These are phyloP conservation scores for mouse (Mus musculus) DNA, from an alignment of 2,113 vertebrate species.

Conservation along the genomic window GRCm39 chr14:62478501-62479000, in stretches of 20 bases:
- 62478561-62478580: background rate
- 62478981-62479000: too few species aligned
- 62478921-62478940: background rate
- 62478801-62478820: background rate
- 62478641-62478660: background rate
- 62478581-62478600: conserved; percentile 24
- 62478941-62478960: background rate
- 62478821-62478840: background rate
- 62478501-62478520: background rate
- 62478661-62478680: background rate
- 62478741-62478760: background rate
- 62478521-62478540: conserved; percentile 10
- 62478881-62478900: background rate
- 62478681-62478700: background rate
- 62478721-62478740: background rate
- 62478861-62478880: background rate
- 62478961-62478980: background rate
- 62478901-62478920: background rate
- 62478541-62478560: background rate
- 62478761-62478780: background rate
- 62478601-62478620: background rate
- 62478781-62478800: too few species aligned
- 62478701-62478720: background rate
- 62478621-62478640: background rate
- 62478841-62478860: background rate